Evolutionary conservation across 2,797 vertebrate species (phyloP).

Genomic region (Hydrophis major): DNA sequence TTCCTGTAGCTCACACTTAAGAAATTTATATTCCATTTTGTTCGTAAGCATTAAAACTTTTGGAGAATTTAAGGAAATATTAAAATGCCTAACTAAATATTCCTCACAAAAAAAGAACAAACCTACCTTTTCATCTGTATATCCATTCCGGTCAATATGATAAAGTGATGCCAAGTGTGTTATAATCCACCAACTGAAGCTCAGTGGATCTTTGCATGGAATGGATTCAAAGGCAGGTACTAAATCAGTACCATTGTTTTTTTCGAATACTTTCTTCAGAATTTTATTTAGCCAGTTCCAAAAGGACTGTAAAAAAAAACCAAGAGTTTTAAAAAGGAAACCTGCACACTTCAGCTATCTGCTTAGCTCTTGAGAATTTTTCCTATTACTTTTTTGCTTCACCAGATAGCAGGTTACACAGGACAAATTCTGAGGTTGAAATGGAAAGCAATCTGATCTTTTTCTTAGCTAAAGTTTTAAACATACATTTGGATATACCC

Average conservation of each 20-base stretch:
- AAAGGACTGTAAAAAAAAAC: slow-evolving; percentile 78
- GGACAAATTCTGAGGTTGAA: neutral
- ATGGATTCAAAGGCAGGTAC: slow-evolving; percentile 38
- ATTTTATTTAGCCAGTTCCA: slow-evolving; percentile 85
- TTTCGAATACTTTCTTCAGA: slow-evolving; percentile 77
- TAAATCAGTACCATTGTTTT: slow-evolving; percentile 56
- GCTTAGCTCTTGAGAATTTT: neutral
- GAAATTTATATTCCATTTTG: neutral
- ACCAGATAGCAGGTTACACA: neutral
- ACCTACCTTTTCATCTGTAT: slow-evolving; percentile 78
- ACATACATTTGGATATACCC: neutral
- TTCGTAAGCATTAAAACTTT: neutral
- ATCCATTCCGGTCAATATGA: slow-evolving; percentile 81
- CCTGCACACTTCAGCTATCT: neutral
- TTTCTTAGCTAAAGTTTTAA: neutral
- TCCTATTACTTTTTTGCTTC: neutral
- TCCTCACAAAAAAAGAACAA: slow-evolving; percentile 25
- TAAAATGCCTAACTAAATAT: neutral
- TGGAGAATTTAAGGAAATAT: neutral
- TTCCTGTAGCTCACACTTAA: neutral
- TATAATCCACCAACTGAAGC: slow-evolving; percentile 94
- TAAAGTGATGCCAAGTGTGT: slow-evolving; percentile 84
- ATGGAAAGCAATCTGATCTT: neutral
- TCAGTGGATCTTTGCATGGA: slow-evolving; percentile 84
- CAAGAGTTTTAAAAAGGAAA: neutral